Conservation (phyloP, 2,888 invertebrate genomes). For the Lutraria lutraria region DNA sequence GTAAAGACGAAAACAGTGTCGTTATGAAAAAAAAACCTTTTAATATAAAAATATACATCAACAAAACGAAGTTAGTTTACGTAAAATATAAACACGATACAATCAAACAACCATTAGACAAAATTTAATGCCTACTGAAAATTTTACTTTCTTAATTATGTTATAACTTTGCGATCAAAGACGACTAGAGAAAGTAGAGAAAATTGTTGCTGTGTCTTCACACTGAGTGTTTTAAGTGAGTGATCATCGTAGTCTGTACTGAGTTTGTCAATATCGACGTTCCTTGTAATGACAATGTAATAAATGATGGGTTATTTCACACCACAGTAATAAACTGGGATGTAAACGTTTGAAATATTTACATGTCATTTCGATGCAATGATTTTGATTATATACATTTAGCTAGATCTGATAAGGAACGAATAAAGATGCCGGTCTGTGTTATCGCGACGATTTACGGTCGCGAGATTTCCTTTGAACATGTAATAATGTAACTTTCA, state of each 20-base stretch:
- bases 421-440: slow-evolving; percentile 60
- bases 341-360: slow-evolving; percentile 57
- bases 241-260: background rate
- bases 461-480: slow-evolving; percentile 66
- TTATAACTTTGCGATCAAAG: background rate
- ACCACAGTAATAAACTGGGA: slow-evolving; percentile 49
- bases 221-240: background rate
- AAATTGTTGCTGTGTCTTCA: background rate
- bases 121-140: background rate
- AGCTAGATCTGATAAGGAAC: slow-evolving; percentile 66
- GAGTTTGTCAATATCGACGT: background rate
- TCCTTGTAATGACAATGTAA: slow-evolving; percentile 27
- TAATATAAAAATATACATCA: background rate
- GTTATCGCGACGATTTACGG: slow-evolving; percentile 67
- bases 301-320: slow-evolving; percentile 48
- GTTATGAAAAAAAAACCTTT: background rate
- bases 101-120: background rate
- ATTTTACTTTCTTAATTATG: background rate
- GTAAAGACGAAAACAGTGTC: background rate
- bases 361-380: slow-evolving; percentile 67
- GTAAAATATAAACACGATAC: background rate
- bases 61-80: background rate
- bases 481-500: slow-evolving; percentile 67
- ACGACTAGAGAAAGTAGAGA: background rate
- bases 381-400: slow-evolving; percentile 69